A percentile compares a stretch with the other conserved stretches of the same genome.
phyloP scores from a whole-genome alignment of 2,888 invertebrate species.

The Vannuccia rotundouncinata region DNA sequence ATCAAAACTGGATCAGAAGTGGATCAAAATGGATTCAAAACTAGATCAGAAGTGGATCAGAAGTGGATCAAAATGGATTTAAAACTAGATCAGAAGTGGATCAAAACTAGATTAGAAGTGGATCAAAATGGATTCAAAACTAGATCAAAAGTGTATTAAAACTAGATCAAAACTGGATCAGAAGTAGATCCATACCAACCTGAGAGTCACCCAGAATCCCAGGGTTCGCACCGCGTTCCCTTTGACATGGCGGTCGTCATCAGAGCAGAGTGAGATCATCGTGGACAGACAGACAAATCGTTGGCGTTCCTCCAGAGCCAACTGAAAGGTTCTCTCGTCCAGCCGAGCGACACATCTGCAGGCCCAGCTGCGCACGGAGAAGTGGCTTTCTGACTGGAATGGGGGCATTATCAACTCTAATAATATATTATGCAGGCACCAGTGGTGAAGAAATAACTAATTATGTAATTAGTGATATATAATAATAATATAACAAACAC shows the following conservation, averaged over 20 bases:
- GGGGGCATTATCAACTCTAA: no score
- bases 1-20: no score
- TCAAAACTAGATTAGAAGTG: no score
- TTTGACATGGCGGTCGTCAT: slow-evolving; percentile 18
- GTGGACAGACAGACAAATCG: slow-evolving; percentile 9
- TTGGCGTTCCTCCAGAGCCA: neutral
- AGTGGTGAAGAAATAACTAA: no score
- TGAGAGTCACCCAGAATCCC: slow-evolving; percentile 21
- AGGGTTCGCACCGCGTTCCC: slow-evolving; percentile 31
- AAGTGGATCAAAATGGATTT: neutral
- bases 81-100: neutral
- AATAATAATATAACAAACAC: no score
- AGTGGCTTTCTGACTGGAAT: slow-evolving; percentile 24
- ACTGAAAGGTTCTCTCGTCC: slow-evolving; percentile 22
- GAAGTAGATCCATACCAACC: neutral
- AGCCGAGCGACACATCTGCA: slow-evolving; percentile 23
- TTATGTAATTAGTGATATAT: no score
- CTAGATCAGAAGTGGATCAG: no score
- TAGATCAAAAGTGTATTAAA: neutral
- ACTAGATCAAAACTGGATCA: neutral
- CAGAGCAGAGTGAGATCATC: neutral
- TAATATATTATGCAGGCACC: no score
- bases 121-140: neutral
- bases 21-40: no score
- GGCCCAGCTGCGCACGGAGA: slow-evolving; percentile 33